These are phyloP conservation scores for Melanotaenia duboulayi DNA, from an alignment of 2,113 vertebrate genomes.

Conservation along the genomic window DNA sequence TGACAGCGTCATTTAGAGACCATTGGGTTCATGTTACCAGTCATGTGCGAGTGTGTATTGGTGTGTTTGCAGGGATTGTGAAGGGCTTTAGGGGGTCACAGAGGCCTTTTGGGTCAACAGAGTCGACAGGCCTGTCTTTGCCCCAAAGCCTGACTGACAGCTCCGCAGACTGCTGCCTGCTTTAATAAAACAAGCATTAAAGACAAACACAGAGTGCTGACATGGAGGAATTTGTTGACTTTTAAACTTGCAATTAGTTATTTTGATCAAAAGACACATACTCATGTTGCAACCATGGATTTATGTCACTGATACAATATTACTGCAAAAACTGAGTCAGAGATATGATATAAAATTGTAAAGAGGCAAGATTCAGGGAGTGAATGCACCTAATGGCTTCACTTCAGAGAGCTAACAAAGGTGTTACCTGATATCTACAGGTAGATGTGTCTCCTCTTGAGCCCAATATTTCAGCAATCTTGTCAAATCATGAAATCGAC, in stretches of 20 bases:
- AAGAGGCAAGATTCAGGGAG: background rate
- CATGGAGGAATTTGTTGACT: background rate
- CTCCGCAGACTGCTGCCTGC: conserved; percentile 8
- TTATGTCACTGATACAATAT: background rate
- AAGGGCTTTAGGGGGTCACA: conserved; percentile 47
- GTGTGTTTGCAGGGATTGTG: conserved; percentile 40
- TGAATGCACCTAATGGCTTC: background rate
- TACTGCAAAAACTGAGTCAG: background rate
- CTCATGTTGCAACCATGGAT: background rate
- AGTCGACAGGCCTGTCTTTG: conserved; percentile 32
- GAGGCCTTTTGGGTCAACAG: conserved; percentile 55
- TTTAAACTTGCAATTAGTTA: background rate
- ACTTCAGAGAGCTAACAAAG: background rate
- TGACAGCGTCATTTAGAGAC: conserved; percentile 74
- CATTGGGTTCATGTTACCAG: conserved; percentile 28
- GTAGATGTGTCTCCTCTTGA: conserved; percentile 5
- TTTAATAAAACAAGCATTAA: background rate
- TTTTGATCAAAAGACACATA: background rate
- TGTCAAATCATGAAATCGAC: conserved; percentile 39
- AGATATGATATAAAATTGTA: background rate
- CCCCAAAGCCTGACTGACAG: conserved; percentile 14
- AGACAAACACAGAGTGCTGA: background rate
- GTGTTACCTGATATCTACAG: conserved; percentile 4
- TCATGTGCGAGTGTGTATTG: conserved; percentile 21
- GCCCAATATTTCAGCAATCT: conserved; percentile 3